Evolutionary conservation across 2,888 invertebrate species (phyloP), one percentile per base, ranked within the genome.

Genomic region (Melangyna quadrimaculata): DNA sequence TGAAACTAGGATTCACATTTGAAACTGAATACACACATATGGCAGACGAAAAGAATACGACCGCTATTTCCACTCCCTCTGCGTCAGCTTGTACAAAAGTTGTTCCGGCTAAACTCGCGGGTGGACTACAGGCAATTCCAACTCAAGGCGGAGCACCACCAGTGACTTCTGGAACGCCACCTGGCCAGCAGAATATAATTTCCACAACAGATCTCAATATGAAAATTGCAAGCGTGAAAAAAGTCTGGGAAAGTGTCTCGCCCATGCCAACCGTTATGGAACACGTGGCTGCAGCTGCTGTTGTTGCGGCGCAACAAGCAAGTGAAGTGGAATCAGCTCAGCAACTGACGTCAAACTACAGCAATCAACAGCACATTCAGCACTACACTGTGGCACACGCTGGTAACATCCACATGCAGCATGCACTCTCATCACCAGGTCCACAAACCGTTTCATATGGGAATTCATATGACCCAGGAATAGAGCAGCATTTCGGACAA

Each of bases 221-320:
- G 93, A 98, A 98, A 93, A 98, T 98, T 89, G 97, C 97, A 43
- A 97, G 97, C 87, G 98, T 98, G 55, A 98, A 98, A 92, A 91
- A 93, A 89, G 96, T 96, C 19, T 97, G 97, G 97, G 97, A 97
- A 90, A 94, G 91, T 87, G 93, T 93, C 2, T 93, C 94, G 12
- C 93, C 94, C 5, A 95, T 95, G 95, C 95, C 95, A 17, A 94
- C 95, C 0, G 95, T 95, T 19, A 94, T 94, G 22, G 95, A 95
- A 89, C 94, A 94, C 88, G 84, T 84, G 40, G 78, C 88, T 10
- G 92, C 92, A 73, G 78, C 78, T 6, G 79, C 78, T 9, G 87
- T 78, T 6, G 88, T 86, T n/a, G 83, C 83, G n/a, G 77, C 48
- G 1, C 80, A 84, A 55, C 87, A 87, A 63, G 72, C 35, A 3